These are phyloP conservation scores for Scolopax mira DNA, from an alignment of 2,113 vertebrate species.

Conservation along the genomic window DNA sequence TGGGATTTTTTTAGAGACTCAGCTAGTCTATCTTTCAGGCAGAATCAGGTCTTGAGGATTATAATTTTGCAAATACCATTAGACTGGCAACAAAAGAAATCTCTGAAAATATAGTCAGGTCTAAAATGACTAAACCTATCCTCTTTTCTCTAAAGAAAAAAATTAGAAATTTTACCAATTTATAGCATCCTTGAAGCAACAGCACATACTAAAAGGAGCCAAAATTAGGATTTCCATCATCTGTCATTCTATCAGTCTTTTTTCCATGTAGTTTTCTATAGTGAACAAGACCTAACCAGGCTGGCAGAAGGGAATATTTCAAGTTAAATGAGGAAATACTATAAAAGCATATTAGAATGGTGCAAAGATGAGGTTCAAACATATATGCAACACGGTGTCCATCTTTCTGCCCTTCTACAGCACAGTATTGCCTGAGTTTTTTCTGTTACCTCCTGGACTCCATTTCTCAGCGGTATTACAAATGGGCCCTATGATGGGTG, in stretches of 20 bases:
- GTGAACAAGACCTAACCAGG: background rate
- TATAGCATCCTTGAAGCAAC: background rate
- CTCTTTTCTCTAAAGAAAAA: background rate
- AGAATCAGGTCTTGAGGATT: background rate
- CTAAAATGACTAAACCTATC: background rate
- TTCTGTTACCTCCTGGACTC: background rate
- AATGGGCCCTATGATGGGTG: background rate
- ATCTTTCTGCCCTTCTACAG: background rate
- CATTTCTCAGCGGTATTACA: background rate
- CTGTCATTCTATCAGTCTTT: background rate
- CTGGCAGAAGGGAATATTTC: background rate
- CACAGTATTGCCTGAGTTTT: background rate
- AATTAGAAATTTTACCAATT: background rate
- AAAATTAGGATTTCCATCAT: background rate
- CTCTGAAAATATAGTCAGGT: background rate
- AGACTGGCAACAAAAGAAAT: background rate
- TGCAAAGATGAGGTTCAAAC: background rate
- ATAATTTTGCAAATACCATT: background rate
- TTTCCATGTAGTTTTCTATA: background rate
- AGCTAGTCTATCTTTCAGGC: background rate
- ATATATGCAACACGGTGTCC: background rate
- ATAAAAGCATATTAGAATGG: background rate
- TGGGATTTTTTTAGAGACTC: background rate
- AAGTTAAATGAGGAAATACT: background rate
- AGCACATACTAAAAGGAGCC: background rate